Base-by-base conservation (phyloP, 2,113 vertebrate genomes). In the Origma solitaria region DNA sequence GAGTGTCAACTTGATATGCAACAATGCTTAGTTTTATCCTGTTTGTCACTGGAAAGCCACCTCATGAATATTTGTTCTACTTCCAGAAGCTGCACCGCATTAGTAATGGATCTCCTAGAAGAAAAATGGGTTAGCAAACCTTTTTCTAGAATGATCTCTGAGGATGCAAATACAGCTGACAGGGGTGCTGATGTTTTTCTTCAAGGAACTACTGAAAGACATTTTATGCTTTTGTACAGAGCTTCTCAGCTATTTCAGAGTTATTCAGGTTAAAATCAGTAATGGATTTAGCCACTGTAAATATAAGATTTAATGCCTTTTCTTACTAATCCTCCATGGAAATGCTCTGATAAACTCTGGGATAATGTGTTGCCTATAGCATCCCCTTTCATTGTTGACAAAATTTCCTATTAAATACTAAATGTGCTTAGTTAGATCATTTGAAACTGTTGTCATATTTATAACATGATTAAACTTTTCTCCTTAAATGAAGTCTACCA, bases 291-390 rank as follows among this genome's bases (percentile, higher is more conserved):
- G 58, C 72, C 47, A 44, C 58, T 91, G 38, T 44, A 70, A 77
- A 75, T 86, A 25, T 24, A 69, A 82, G 47, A 80, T 77, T 94
- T 93, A 82, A 51, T 79, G 51, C 58, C 9, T 93, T 85, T 92
- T 80, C 78, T 61, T 93, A 76, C 22, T 94, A 96, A 95, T 96
- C 70, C 58, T 95, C 54, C 68, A 21, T 79, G 68, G 78, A 90
- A 94, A 86, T 79, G 42, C 87, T 85, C 58, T 90, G 95, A 92
- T 96, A 79, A 95, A 87, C 57, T 68, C n/a, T 81, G 76, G 45
- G 65, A 79, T 86, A 80, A 90, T 80, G 21, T 54, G 33, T 90
- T 82, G 78, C 89, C 75, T 89, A 11, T 54, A 85, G 93, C 81
- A 92, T 87, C 40, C 78, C 81, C 73, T 87, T 94, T 76, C 84